Percentiles rank a stretch among this genome's conserved stretches.
Conservation (phyloP, 2,797 vertebrate species). For the Ambastaia sidthimunki region DNA sequence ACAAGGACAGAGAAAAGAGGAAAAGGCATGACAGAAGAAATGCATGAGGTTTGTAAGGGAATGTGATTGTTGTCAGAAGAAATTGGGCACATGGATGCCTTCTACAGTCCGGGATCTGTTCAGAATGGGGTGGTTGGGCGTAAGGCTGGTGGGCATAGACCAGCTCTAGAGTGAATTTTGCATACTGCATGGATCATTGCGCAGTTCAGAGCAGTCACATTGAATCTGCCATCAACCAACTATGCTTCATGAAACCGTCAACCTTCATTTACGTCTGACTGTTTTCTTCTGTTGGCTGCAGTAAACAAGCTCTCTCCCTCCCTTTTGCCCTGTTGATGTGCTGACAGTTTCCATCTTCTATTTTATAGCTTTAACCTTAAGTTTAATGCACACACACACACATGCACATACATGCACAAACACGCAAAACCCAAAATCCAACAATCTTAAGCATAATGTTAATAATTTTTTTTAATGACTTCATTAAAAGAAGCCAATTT, state of each 20-base stretch:
- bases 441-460: neutral
- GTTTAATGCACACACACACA: slow-evolving; percentile 4
- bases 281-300: slow-evolving; percentile 30
- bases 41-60: slow-evolving; percentile 85
- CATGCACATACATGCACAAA: neutral
- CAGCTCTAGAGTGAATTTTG: slow-evolving; percentile 96
- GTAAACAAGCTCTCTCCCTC: slow-evolving; percentile 67
- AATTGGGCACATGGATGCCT: slow-evolving; percentile 87
- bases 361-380: slow-evolving; percentile 34
- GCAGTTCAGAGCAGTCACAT: slow-evolving; percentile 98
- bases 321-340: slow-evolving; percentile 68
- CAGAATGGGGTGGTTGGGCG: slow-evolving; percentile 86
- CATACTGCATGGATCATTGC: slow-evolving; percentile 99
- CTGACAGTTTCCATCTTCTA: slow-evolving; percentile 29
- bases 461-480: neutral
- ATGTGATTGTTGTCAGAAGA: slow-evolving; percentile 97
- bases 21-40: slow-evolving; percentile 86
- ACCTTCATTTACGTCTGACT: slow-evolving; percentile 94
- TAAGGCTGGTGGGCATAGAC: slow-evolving; percentile 97
- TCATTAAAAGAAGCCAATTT: too few species aligned
- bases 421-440: neutral
- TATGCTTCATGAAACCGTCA: slow-evolving; percentile 99
- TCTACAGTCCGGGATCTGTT: slow-evolving; percentile 86
- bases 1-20: slow-evolving; percentile 57
- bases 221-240: slow-evolving; percentile 95